These are phyloP conservation scores for Crocidura indochinensis DNA, from an alignment of 2,797 vertebrate species.

Conservation along the genomic window DNA sequence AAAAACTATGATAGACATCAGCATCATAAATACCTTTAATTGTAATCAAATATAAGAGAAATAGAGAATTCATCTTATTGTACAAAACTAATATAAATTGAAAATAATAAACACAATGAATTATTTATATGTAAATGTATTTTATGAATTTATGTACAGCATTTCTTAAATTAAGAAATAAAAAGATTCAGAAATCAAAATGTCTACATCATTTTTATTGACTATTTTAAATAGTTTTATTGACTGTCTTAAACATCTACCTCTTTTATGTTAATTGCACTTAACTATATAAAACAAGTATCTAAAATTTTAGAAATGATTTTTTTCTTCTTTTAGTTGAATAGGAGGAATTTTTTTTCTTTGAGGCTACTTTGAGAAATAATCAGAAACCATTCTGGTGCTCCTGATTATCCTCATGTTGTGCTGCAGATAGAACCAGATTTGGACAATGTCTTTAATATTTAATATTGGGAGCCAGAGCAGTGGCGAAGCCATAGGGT, in stretches of 20 bases:
- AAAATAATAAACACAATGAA: constrained; percentile 10
- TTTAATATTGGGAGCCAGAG: no score
- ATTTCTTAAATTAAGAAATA: background rate
- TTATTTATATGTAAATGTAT: background rate
- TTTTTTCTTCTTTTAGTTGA: no score
- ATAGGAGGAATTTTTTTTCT: no score
- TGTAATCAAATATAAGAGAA: background rate
- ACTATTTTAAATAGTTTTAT: constrained; percentile 10
- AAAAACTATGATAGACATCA: constrained; percentile 20
- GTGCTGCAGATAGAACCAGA: no score
- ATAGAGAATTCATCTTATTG: background rate
- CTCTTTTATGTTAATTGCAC: background rate
- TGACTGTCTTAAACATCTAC: background rate
- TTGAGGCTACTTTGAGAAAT: no score
- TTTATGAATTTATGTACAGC: background rate
- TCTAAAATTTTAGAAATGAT: background rate
- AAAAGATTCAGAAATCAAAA: background rate
- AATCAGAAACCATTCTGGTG: no score
- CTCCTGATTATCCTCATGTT: no score
- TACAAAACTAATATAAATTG: background rate
- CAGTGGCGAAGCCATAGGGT: no score
- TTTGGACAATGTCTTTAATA: no score
- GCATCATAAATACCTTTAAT: background rate
- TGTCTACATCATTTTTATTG: background rate
- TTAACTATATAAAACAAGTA: constrained; percentile 13